Percentiles rank a stretch among this genome's conserved stretches.
Conservation (phyloP, 2,797 vertebrate species). For the Lacerta bilineata region DNA sequence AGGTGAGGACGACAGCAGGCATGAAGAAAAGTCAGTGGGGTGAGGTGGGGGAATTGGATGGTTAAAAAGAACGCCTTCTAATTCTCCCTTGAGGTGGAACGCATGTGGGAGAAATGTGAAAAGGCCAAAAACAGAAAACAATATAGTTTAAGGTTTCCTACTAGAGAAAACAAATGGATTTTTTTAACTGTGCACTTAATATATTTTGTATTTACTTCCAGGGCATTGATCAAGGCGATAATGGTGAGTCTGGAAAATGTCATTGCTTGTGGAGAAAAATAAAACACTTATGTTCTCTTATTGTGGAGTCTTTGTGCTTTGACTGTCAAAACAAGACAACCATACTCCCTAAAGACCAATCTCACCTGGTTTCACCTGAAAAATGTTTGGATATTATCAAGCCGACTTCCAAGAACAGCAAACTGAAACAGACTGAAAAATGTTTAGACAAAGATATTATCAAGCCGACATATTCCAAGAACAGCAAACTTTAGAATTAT, state of each 20-base stretch:
- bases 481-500: background rate
- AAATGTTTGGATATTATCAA: too few species aligned
- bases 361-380: background rate
- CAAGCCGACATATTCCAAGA: background rate
- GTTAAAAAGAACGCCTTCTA: background rate
- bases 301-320: background rate
- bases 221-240: background rate
- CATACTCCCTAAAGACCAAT: background rate
- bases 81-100: background rate
- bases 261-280: background rate
- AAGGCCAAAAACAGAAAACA: background rate
- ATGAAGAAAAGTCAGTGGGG: background rate
- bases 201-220: background rate
- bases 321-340: background rate
- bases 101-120: background rate
- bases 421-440: background rate
- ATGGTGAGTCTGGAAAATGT: constrained; percentile 14
- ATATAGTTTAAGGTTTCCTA: background rate
- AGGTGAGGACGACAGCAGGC: background rate
- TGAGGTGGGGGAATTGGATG: background rate
- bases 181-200: constrained; percentile 9
- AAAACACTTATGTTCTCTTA: background rate
- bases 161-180: background rate
- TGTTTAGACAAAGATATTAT: background rate
- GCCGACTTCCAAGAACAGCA: too few species aligned